A percentile compares a stretch with the other conserved stretches of the same genome.
Evolutionary conservation across 2,113 vertebrate genomes (phyloP).

Genomic region (Sakesphorus luctuosus): DNA sequence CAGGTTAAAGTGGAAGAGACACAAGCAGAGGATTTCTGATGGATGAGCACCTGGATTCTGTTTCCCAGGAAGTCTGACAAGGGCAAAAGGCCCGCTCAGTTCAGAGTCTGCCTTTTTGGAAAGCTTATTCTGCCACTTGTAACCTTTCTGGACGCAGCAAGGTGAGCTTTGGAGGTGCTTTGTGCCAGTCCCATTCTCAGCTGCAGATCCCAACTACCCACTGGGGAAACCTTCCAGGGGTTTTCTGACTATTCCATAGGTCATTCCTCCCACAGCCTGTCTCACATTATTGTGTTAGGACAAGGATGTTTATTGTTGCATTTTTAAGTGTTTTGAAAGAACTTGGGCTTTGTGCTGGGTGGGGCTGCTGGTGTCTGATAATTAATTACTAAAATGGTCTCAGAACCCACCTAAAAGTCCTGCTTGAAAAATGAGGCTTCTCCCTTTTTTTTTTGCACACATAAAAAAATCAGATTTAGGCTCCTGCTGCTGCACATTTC

Average conservation of each 20-base stretch:
- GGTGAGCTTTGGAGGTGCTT: background rate
- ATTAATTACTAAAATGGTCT: background rate
- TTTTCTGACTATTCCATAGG: background rate
- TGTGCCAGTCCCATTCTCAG: background rate
- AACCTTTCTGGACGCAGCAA: background rate
- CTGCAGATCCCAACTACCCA: background rate
- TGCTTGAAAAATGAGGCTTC: background rate
- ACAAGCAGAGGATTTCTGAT: background rate
- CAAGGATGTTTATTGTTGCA: background rate
- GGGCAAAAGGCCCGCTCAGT: background rate
- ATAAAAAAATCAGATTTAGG: background rate
- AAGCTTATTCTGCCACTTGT: background rate
- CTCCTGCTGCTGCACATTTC: background rate
- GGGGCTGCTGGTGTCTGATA: background rate
- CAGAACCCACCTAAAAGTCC: background rate
- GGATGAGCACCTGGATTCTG: background rate
- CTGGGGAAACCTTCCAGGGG: background rate
- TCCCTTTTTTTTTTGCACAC: background rate
- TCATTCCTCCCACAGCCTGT: background rate
- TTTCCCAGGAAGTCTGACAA: background rate
- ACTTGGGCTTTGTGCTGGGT: background rate
- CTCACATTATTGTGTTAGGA: background rate
- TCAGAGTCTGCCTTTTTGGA: background rate
- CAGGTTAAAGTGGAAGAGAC: background rate
- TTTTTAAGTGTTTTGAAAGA: background rate